Evolutionary conservation across 2,113 vertebrate genomes (phyloP).

Genomic region (Cololabis saira): DNA sequence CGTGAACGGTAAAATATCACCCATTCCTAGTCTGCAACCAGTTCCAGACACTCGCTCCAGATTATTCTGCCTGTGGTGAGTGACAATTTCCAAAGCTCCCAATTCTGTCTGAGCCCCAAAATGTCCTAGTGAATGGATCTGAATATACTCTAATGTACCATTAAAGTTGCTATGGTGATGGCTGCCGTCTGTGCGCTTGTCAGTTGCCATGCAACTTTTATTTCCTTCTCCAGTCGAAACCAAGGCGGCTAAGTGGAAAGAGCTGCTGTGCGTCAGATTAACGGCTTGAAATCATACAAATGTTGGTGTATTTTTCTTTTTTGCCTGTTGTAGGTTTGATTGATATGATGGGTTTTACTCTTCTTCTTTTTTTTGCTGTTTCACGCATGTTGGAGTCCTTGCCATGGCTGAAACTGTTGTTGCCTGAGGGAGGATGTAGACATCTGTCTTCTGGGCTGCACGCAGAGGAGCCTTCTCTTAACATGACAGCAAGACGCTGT

Average conservation of each 20-base stretch:
- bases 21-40: too few relatives aligned
- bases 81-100: slow-evolving; percentile 26
- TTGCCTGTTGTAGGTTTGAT: background rate
- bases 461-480: background rate
- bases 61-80: slow-evolving; percentile 3
- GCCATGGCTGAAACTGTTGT: background rate
- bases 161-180: slow-evolving; percentile 78
- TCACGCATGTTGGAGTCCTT: background rate
- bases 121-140: slow-evolving; percentile 68
- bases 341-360: background rate
- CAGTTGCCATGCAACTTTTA: slow-evolving; percentile 75
- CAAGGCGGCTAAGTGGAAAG: slow-evolving; percentile 19
- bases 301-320: background rate
- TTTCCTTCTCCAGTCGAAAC: slow-evolving; percentile 27
- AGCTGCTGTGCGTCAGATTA: background rate
- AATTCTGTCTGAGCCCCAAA: slow-evolving; percentile 29
- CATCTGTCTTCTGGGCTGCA: background rate
- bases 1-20: too few relatives aligned
- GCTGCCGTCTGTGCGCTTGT: slow-evolving; percentile 60
- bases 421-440: background rate
- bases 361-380: background rate
- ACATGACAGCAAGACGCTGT: background rate
- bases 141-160: slow-evolving; percentile 62
- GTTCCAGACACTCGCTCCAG: slow-evolving; percentile 2
- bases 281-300: too few relatives aligned